These are phyloP conservation scores for Prunella himalayana DNA, from an alignment of 2,113 vertebrate genomes.

Conservation along the genomic window DNA sequence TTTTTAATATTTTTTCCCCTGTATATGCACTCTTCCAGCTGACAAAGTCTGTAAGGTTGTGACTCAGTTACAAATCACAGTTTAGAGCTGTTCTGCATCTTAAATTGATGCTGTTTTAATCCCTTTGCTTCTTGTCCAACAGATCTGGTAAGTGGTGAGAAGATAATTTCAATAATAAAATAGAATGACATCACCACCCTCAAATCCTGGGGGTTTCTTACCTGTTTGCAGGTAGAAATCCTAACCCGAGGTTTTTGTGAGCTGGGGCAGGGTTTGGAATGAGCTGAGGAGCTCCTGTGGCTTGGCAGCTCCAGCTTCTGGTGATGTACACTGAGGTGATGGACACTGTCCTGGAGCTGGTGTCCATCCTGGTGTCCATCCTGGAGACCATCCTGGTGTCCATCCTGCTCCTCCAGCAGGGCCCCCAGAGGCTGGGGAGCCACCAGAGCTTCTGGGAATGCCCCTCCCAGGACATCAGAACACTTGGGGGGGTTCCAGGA, in stretches of 20 bases:
- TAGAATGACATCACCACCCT: neutral
- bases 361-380: no score
- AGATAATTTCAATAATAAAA: neutral
- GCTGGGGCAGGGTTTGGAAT: neutral
- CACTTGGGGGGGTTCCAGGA: neutral
- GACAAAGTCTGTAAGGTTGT: neutral
- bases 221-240: neutral
- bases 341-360: neutral
- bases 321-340: neutral
- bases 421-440: neutral
- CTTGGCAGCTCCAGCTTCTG: neutral
- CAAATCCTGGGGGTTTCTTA: neutral
- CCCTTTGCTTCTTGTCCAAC: neutral
- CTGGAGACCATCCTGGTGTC: neutral
- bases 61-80: neutral
- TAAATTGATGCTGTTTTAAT: neutral
- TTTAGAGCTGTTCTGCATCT: neutral
- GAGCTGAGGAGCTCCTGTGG: neutral
- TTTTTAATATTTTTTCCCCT: neutral
- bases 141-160: neutral
- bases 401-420: neutral
- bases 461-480: rapidly evolving
- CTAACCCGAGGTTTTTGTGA: neutral
- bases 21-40: neutral
- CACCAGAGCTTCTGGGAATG: neutral